Base-by-base conservation (phyloP, 2,113 vertebrate species). In the Leptocoma aspasia region DNA sequence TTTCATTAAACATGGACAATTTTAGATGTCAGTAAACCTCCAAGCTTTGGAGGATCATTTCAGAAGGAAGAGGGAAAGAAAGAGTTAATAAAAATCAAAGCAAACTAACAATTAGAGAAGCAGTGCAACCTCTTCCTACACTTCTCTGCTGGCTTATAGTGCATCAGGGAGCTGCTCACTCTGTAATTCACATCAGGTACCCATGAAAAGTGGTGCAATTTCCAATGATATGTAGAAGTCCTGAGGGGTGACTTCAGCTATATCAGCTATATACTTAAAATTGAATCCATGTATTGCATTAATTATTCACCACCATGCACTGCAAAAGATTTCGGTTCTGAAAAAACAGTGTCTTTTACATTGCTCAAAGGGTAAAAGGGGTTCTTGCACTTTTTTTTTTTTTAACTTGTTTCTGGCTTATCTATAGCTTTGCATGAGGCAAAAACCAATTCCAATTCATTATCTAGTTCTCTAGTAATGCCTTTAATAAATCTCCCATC, bases 311-410 rank as follows among this genome's bases (percentile, higher is more conserved):
- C 2, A 20, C 13, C 33, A 57, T 22, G 20, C 20, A 49, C 21
- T 45, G n/a, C 28, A 66, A 69, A 86, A 53, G 3, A 59, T 20
- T 24, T 54, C 65, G 12, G 16, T 61, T 53, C 31, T 80, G 68
- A 60, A 59, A 71, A 88, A 70, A 14, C 13, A 30, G 12, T n/a
- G 11, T 41, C 17, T 60, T 47, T 45, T 47, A 39, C 23, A 23
- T 45, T 53, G 9, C 45, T 69, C 33, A 60, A 78, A 31, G 39
- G 15, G 18, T 28, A 37, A 86, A 50, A 69, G 12, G 2, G 6
- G 3, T 33, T 44, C 22, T 68, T 44, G 10, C 0, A 0, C 3
- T 20, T 42, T 27, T 77, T 20, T 20, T 28, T 19, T 42, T 11
- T 63, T 33, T 35, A 12, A 39, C 6, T 69, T 50, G 10, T 71